phyloP scores from a whole-genome alignment of 2,797 vertebrate species.

The Falco novaeseelandiae region DNA sequence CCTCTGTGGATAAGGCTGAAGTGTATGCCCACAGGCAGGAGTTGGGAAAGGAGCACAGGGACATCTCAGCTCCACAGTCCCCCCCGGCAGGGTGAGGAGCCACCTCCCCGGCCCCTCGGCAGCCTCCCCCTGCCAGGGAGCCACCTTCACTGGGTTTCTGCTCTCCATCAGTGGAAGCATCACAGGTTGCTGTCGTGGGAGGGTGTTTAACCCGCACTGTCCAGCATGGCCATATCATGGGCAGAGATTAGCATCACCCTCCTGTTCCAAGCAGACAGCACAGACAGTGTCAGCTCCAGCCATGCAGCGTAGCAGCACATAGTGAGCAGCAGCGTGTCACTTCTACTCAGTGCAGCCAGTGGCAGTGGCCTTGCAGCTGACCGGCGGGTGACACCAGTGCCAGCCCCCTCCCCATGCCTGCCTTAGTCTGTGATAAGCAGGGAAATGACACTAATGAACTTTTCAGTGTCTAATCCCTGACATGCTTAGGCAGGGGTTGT shows the following conservation, averaged over 20 bases:
- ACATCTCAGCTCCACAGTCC: accelerated
- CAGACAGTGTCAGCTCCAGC: neutral
- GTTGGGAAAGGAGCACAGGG: neutral
- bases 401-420: accelerated
- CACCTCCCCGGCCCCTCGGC: neutral
- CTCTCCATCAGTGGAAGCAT: neutral
- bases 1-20: neutral
- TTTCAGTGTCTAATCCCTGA: neutral
- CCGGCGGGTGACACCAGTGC: accelerated
- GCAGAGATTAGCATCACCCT: neutral
- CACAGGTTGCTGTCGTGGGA: neutral
- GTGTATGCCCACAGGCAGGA: neutral
- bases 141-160: accelerated
- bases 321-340: neutral
- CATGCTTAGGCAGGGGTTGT: neutral
- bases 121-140: neutral
- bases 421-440: neutral
- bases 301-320: accelerated
- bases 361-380: neutral
- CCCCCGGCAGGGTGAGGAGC: neutral
- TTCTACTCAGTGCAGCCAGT: neutral
- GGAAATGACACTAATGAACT: neutral
- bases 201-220: neutral
- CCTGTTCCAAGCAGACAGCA: neutral
- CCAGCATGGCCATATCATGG: neutral